A percentile compares a stretch with the other conserved stretches of the same genome.
These are phyloP conservation scores for Venustaconcha ellipsiformis DNA, from an alignment of 1,140 invertebrate species.

Conservation along the genomic window DNA sequence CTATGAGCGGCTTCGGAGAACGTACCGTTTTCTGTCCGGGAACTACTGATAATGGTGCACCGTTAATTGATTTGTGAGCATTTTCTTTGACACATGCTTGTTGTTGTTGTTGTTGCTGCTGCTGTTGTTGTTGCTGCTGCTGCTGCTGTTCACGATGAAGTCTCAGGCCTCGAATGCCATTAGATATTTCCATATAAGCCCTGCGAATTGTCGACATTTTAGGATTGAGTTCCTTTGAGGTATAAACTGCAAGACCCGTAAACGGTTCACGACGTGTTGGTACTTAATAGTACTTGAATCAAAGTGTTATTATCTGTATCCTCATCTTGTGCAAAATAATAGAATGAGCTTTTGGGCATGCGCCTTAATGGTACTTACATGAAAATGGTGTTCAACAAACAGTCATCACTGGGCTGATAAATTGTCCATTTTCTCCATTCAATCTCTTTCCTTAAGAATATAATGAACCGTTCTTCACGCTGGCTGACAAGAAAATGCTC, in stretches of 20 bases:
- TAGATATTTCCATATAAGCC: constrained; percentile 69
- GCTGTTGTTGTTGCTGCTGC: constrained; percentile 24
- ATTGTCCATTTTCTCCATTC: too few relatives aligned
- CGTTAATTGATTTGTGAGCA: constrained; percentile 36
- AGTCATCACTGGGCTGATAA: too few relatives aligned
- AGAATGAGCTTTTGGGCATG: background rate
- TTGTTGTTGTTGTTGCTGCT: constrained; percentile 20
- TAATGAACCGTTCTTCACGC: too few relatives aligned
- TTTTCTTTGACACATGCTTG: constrained; percentile 31
- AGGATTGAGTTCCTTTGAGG: constrained; percentile 16
- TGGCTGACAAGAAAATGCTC: too few relatives aligned
- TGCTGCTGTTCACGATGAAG: constrained; percentile 59
- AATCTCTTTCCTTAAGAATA: too few relatives aligned
- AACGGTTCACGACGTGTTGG: background rate
- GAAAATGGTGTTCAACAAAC: background rate
- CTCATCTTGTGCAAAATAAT: background rate
- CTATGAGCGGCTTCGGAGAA: constrained; percentile 57
- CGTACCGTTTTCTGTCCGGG: constrained; percentile 38
- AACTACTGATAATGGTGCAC: constrained; percentile 31
- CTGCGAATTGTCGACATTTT: constrained; percentile 66
- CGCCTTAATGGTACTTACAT: background rate
- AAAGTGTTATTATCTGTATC: background rate
- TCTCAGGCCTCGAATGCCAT: constrained; percentile 64
- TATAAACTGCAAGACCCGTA: background rate
- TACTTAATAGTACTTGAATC: background rate